Evolutionary conservation across 2,797 vertebrate genomes (phyloP).

Genomic region (Semotilus atromaculatus): DNA sequence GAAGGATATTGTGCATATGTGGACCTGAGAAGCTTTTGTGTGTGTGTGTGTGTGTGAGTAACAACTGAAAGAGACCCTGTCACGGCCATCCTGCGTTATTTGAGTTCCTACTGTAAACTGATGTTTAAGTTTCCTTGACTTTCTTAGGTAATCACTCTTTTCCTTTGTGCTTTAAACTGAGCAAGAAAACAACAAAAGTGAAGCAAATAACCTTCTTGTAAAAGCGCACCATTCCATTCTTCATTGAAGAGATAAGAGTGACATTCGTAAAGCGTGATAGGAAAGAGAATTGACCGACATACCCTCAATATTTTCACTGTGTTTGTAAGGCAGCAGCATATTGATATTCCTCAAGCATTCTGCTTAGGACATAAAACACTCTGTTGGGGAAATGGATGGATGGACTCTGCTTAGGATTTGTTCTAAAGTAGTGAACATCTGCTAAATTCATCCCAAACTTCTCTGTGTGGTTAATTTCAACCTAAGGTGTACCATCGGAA

Average conservation of each 20-base stretch:
- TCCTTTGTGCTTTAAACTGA: slow-evolving; percentile 36
- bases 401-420: neutral
- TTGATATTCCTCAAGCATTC: slow-evolving; percentile 15
- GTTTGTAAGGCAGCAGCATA: neutral
- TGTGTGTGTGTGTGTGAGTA: neutral
- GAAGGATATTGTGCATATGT: neutral
- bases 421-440: neutral
- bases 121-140: slow-evolving; percentile 37
- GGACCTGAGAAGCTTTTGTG: neutral
- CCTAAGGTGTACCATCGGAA: neutral
- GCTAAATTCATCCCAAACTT: neutral
- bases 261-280: slow-evolving; percentile 47
- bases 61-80: neutral
- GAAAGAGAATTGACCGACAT: slow-evolving; percentile 37
- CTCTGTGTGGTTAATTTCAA: neutral
- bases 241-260: slow-evolving; percentile 43
- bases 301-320: slow-evolving; percentile 17
- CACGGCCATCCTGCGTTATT: neutral
- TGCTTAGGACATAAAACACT: slow-evolving; percentile 12
- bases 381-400: neutral
- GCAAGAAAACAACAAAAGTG: slow-evolving; percentile 13
- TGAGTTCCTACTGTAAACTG: slow-evolving; percentile 23
- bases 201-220: slow-evolving; percentile 13
- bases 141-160: slow-evolving; percentile 33
- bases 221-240: slow-evolving; percentile 29